phyloP scores from a whole-genome alignment of 2,888 invertebrate genomes.

The Acleris literana region DNA sequence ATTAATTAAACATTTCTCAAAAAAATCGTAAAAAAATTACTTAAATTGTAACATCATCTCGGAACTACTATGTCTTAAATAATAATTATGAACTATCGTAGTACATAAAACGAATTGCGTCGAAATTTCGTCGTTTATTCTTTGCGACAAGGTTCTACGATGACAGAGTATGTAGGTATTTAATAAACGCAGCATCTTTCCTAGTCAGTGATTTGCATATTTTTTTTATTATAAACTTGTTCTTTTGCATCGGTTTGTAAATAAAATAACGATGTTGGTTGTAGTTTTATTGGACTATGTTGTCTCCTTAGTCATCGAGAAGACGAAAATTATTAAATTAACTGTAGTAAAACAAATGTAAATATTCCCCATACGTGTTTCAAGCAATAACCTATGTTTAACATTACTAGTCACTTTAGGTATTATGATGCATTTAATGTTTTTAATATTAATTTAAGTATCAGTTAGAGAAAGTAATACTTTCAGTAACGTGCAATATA shows the following conservation, averaged over 20 bases:
- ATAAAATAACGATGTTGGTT: not conserved
- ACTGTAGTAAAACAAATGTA: constrained; percentile 41
- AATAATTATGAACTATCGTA: too few species aligned
- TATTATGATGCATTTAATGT: constrained; percentile 40
- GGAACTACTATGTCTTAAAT: too few species aligned
- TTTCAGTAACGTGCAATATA: constrained; percentile 44
- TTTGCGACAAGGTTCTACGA: too few species aligned
- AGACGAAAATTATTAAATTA: constrained; percentile 3
- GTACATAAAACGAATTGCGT: too few species aligned
- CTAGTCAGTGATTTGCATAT: too few species aligned
- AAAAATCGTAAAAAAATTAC: too few species aligned
- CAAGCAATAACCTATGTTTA: constrained; percentile 68
- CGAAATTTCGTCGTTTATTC: too few species aligned
- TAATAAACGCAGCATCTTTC: too few species aligned
- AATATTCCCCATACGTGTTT: constrained; percentile 63
- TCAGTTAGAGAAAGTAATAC: constrained; percentile 46
- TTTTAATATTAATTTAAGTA: constrained; percentile 38
- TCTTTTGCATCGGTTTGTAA: constrained; percentile 2
- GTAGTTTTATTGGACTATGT: constrained; percentile 1
- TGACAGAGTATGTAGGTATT: too few species aligned
- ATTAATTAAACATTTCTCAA: too few species aligned
- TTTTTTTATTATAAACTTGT: not conserved
- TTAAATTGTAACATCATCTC: too few species aligned
- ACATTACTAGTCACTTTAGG: constrained; percentile 15
- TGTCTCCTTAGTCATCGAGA: constrained; percentile 1